Percentiles rank a stretch among this genome's conserved stretches.
These are phyloP conservation scores for Sinocyclocheilus anshuiensis DNA, from an alignment of 2,113 vertebrate genomes.

Conservation along the genomic window DNA sequence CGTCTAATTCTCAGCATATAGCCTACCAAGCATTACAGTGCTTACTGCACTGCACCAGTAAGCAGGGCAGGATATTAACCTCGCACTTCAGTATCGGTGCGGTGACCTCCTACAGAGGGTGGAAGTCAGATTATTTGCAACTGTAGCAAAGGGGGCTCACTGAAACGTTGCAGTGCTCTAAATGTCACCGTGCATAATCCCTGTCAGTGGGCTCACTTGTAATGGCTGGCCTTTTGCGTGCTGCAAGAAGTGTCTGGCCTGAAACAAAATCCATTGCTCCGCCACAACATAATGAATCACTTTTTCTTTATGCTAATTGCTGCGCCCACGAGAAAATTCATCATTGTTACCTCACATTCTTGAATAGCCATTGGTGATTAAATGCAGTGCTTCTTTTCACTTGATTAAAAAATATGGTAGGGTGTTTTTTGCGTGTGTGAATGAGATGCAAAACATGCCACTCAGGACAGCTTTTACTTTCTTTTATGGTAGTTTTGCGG, in stretches of 20 bases:
- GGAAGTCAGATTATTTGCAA: slow-evolving; percentile 15
- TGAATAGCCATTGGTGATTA: slow-evolving; percentile 43
- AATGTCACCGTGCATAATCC: slow-evolving; percentile 38
- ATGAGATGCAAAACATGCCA: slow-evolving; percentile 10
- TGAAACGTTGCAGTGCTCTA: slow-evolving; percentile 20
- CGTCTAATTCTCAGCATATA: slow-evolving; percentile 30
- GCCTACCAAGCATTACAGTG: slow-evolving; percentile 28
- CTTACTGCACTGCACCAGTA: slow-evolving; percentile 51
- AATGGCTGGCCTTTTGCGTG: slow-evolving; percentile 11
- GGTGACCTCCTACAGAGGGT: slow-evolving; percentile 7
- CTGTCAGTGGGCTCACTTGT: slow-evolving; percentile 27
- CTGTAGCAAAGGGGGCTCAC: slow-evolving; percentile 22
- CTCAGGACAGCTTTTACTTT: background rate
- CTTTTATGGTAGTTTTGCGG: background rate
- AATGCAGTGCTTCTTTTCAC: slow-evolving; percentile 29
- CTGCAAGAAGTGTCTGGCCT: slow-evolving; percentile 4
- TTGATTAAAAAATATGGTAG: slow-evolving; percentile 48
- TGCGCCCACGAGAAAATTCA: slow-evolving; percentile 35
- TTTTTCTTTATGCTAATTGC: slow-evolving; percentile 43
- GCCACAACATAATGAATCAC: slow-evolving; percentile 42
- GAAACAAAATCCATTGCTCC: slow-evolving; percentile 36
- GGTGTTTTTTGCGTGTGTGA: background rate
- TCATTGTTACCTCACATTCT: slow-evolving; percentile 38
- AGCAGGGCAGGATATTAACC: slow-evolving; percentile 39
- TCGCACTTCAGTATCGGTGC: slow-evolving; percentile 28